phyloP scores from a whole-genome alignment of 1,140 invertebrate genomes.

The Mya arenaria region DNA sequence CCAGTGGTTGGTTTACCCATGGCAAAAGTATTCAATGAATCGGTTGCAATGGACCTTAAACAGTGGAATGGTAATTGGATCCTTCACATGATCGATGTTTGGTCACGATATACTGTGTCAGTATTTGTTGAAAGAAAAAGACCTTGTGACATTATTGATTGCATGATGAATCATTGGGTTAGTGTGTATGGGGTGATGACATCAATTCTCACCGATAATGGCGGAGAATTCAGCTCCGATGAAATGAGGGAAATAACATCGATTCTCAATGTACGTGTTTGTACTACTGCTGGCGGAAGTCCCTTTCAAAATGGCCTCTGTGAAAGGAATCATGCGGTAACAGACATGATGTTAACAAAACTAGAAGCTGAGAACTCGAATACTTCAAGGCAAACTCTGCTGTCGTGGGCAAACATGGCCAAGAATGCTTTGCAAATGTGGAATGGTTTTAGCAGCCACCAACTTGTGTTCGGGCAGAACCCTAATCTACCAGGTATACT shows the following conservation, averaged over 20 bases:
- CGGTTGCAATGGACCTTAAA: conserved; percentile 38
- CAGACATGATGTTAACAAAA: conserved; percentile 48
- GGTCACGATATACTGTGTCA: conserved; percentile 29
- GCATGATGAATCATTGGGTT: conserved; percentile 38
- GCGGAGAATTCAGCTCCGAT: conserved; percentile 43
- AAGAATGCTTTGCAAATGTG: conserved; percentile 61
- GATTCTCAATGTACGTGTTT: conserved; percentile 13
- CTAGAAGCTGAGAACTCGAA: conserved; percentile 28
- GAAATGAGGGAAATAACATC: conserved; percentile 19
- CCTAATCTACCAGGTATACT: conserved; percentile 48
- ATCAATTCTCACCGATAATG: conserved; percentile 28
- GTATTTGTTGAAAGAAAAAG: conserved; percentile 30
- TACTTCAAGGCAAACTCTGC: conserved; percentile 3
- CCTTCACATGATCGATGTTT: conserved; percentile 47
- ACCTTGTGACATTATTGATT: conserved; percentile 26
- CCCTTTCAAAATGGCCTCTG: conserved; percentile 46
- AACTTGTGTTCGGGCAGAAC: conserved; percentile 59
- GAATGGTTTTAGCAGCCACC: conserved; percentile 64
- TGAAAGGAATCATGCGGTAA: conserved; percentile 41
- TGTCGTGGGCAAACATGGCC: conserved; percentile 62
- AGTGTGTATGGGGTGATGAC: conserved; percentile 45
- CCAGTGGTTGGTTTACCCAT: conserved; percentile 23
- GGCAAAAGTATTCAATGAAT: conserved; percentile 18
- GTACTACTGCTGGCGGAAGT: conserved; percentile 19
- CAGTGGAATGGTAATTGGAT: conserved; percentile 13